phyloP scores from a whole-genome alignment of 2,888 invertebrate species.

The Leuctra nigra region DNA sequence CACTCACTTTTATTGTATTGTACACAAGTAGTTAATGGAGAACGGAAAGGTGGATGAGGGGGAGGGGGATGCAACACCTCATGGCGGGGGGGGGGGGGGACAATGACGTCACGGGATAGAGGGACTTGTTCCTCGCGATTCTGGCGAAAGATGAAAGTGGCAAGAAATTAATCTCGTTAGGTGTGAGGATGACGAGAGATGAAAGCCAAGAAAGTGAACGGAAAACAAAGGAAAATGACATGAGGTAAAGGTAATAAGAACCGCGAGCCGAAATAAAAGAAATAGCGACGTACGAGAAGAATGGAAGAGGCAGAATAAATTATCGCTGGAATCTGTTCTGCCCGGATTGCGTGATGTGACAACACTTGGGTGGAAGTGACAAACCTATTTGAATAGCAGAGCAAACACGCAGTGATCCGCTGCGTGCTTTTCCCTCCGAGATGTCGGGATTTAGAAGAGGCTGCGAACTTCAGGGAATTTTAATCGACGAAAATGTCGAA shows the following conservation, averaged over 20 bases:
- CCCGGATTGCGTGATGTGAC: too few species aligned
- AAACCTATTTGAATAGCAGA: too few species aligned
- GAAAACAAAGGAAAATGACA: not conserved
- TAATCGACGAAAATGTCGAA: too few species aligned
- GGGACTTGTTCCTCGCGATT: too few species aligned
- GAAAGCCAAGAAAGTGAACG: not conserved
- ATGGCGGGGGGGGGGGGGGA: too few species aligned
- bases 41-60: not conserved
- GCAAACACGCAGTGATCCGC: too few species aligned
- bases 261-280: not conserved
- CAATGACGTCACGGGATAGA: too few species aligned
- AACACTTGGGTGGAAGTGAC: too few species aligned
- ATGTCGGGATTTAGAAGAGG: too few species aligned
- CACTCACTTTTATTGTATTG: slow-evolving; percentile 16
- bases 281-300: slow-evolving; percentile 2
- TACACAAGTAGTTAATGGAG: slow-evolving; percentile 14
- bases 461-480: too few species aligned
- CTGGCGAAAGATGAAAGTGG: not conserved
- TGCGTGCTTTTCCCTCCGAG: too few species aligned
- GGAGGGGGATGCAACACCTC: not conserved
- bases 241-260: slow-evolving; percentile 3
- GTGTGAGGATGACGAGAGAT: not conserved
- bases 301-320: not conserved
- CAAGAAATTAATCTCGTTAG: slow-evolving; percentile 1
- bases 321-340: too few species aligned